Evolutionary conservation across 2,888 invertebrate species (phyloP), one percentile per base, ranked within the genome.

Genomic region (Callyntrura sp.): DNA sequence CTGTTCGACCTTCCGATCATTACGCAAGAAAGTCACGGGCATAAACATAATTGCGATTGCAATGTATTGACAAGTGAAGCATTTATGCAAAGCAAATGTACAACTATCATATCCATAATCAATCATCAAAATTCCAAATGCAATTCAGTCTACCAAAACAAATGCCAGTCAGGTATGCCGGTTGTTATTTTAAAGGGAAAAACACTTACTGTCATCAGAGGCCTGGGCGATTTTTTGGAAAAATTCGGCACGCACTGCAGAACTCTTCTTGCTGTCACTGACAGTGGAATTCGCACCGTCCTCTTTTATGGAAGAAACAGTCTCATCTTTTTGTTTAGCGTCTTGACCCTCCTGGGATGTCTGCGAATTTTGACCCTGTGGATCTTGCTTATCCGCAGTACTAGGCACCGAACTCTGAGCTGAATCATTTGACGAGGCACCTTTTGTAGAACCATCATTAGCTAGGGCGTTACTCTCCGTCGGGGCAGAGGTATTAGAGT

Each of bases 221-320:
- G 93, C 92, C 87, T 93, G 92, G 25, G 93, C 90, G 90, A 93
- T 93, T 79, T 93, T 93, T 70, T 93, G 92, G 85, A 91, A 93
- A 89, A 93, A 93, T 90, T 93, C 93, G 14, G 93, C 88, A 48
- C 92, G 83, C 0, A 78, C 88, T 8, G 85, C 62, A 25, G 62
- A 48, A 43, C 60, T 87, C 45, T 79, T 76, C 12, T 62, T 82
- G 20, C 8, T 73, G 43, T 90, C 85, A 12, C 20, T 70, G 51
- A 28, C 51, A 81, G 89, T 90, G 14, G 87, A 90, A 65, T 60
- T 85, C 20, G 73, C 83, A 43, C 78, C 55, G 1, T 90, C 90
- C 35, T 90, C 91, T 65, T 88, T 88, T 2, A 45, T 9, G 23
- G 90, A 51, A 57, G 84, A n/a, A 57, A 62, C 73, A 85, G 85